Base-by-base conservation (phyloP, 1,140 invertebrate species). In the Sycophila sp. region DNA sequence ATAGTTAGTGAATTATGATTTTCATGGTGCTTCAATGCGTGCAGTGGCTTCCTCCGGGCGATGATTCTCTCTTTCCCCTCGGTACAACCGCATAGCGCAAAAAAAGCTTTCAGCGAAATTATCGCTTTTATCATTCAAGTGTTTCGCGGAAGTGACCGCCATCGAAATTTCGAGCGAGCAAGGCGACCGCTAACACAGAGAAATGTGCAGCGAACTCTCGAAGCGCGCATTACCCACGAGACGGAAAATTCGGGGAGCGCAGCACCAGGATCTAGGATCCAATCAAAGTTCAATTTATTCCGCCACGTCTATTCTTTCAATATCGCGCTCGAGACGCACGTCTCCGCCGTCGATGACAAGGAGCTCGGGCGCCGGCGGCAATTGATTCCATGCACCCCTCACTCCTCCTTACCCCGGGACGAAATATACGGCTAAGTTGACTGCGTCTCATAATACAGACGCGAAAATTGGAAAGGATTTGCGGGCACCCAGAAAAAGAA, bases 241-340 rank as follows among this genome's bases (percentile, higher is more conserved):
- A n/a, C n/a, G 28, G 11, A 32, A 45, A 66, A 66, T 10, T 11
- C 38, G n/a, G 26, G 6, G 47, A 51, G 47, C 15, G n/a, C 47
- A n/a, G 47, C 24, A 28, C 28, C 5, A 13, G 38, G 51, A 17
- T 24, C 40, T 63, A 13, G 19, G 24, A 66, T 66, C 38, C 64
- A 56, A 69, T 60, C 66, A 51, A 51, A 51, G 55, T 69, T 11
- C 56, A 59, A 69, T 68, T 45, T 68, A 58, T 60, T 38, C 42
- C 17, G 19, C 5, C 28, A 24, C 47, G 24, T 36, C 38, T 67
- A 28, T 67, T 67, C 64, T 58, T 58, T 56, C 53, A 58, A 59
- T 58, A 67, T 66, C 26, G 15, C 13, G 19, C 58, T 28, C 4
- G 6, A 62, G 26, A 62, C 22, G 36, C 36, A 42, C 22, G 22